phyloP scores from a whole-genome alignment of 2,888 invertebrate genomes.

The Bugula neritina region DNA sequence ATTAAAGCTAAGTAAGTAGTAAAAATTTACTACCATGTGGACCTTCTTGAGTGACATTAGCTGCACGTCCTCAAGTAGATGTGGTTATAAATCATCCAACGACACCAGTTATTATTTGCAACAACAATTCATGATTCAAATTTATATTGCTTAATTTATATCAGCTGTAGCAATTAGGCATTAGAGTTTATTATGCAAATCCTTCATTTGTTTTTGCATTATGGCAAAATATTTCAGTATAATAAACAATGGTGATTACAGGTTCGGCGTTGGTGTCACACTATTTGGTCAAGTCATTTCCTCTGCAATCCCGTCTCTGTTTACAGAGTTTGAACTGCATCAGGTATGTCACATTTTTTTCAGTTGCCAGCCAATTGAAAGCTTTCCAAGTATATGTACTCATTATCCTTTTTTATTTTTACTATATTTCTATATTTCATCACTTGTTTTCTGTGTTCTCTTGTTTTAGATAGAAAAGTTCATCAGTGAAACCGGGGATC shows the following conservation, averaged over 20 bases:
- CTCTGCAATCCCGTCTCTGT: background rate
- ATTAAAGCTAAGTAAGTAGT: conserved; percentile 58
- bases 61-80: background rate
- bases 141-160: too few relatives aligned
- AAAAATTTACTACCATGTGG: background rate
- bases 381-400: too few relatives aligned
- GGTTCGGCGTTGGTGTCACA: background rate
- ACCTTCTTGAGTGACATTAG: background rate
- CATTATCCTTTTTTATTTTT: too few relatives aligned
- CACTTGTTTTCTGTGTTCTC: too few relatives aligned
- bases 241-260: background rate
- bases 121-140: too few relatives aligned
- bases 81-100: background rate
- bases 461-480: background rate
- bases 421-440: too few relatives aligned
- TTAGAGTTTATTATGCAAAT: too few relatives aligned
- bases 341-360: background rate
- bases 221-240: too few relatives aligned
- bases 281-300: background rate
- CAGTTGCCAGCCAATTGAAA: background rate
- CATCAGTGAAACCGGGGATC: background rate
- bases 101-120: too few relatives aligned
- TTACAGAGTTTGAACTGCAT: background rate
- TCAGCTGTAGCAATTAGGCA: too few relatives aligned
- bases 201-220: too few relatives aligned